Conservation (phyloP, 35 echinoderm and acorn worm species). For the Amphiura filiformis region DNA sequence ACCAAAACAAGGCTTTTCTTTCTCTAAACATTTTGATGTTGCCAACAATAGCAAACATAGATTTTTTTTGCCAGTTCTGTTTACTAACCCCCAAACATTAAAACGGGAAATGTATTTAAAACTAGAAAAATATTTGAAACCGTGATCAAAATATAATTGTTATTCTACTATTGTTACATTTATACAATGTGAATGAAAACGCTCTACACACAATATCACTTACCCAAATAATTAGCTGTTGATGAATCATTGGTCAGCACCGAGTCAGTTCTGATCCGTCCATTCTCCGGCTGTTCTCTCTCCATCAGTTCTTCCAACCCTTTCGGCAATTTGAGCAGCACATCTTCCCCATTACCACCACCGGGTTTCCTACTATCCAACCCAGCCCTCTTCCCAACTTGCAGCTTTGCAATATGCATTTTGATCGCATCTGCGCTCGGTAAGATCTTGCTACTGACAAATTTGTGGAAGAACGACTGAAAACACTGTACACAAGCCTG, state of each 20-base stretch:
- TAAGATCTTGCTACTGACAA: conserved; percentile 80
- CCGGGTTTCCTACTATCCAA: neutral
- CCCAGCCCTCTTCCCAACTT: conserved; percentile 27
- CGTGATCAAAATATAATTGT: no score
- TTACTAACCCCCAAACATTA: no score
- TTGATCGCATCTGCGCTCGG: conserved; percentile 69
- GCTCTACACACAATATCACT: no score
- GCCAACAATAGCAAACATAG: no score
- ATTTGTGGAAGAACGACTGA: conserved; percentile 90
- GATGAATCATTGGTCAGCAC: conserved; percentile 71
- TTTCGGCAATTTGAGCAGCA: neutral
- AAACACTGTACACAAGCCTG: conserved; percentile 95
- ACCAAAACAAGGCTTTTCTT: no score
- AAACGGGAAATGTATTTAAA: no score
- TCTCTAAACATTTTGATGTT: no score
- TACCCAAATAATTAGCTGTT: conserved; percentile 53
- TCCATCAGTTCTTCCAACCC: conserved; percentile 41
- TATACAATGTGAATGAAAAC: no score
- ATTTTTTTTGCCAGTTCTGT: no score
- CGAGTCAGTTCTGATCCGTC: conserved; percentile 57
- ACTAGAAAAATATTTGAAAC: no score
- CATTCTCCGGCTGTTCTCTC: conserved; percentile 23
- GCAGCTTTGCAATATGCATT: conserved; percentile 58
- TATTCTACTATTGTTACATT: no score
- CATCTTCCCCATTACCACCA: neutral